These are phyloP conservation scores for Cyprinus carpio DNA, from an alignment of 2,113 vertebrate species.

Conservation along the genomic window DNA sequence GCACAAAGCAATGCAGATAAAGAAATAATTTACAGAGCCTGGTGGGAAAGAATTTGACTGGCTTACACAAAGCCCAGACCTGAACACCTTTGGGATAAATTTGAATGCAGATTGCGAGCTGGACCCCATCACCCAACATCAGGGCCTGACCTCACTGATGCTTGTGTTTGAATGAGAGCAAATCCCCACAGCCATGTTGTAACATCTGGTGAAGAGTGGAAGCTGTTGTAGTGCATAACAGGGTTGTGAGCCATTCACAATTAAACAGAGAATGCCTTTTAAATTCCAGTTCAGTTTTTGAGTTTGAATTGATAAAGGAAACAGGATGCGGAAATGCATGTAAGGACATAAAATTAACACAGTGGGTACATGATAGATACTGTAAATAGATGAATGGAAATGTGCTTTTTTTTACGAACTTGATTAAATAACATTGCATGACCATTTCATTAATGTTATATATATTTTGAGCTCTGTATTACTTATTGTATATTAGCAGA, in stretches of 20 bases:
- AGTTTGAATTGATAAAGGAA: background rate
- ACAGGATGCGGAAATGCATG: background rate
- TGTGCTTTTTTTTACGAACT: background rate
- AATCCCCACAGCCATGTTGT: background rate
- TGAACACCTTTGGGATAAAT: conserved; percentile 26
- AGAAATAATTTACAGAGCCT: conserved; percentile 29
- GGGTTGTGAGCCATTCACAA: background rate
- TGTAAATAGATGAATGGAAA: background rate
- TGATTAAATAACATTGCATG: background rate
- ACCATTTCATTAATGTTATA: background rate
- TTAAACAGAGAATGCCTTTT: background rate
- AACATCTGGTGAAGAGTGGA: conserved; percentile 10
- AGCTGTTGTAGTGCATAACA: background rate
- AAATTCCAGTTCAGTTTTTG: background rate
- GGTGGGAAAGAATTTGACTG: conserved; percentile 12
- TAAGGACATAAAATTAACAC: background rate
- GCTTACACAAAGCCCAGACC: conserved; percentile 19
- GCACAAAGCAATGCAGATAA: conserved; percentile 2
- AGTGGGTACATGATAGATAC: too few relatives aligned
- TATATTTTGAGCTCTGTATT: background rate
- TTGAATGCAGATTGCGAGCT: conserved; percentile 15
- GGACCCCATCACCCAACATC: conserved; percentile 1
- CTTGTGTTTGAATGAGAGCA: background rate
- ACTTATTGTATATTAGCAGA: background rate
- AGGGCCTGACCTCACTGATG: conserved; percentile 3